Base-by-base conservation (phyloP, 2,797 vertebrate genomes). In the Danionella dracula region DNA sequence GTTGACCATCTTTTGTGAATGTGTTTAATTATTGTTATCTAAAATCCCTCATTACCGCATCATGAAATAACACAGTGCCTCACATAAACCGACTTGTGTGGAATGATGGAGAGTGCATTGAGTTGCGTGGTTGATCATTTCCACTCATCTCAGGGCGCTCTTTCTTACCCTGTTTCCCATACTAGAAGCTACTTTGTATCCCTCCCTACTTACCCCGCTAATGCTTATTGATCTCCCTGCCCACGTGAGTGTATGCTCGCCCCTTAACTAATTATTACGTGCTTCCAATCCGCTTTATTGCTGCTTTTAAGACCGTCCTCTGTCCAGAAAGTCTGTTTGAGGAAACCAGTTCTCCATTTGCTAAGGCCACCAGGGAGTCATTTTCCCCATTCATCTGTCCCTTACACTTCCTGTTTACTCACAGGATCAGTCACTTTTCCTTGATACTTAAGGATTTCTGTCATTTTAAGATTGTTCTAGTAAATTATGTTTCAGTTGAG, bases 251-350 rank as follows among this genome's bases (percentile, higher is more conserved):
- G 70, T 78, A 81, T 62, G 60, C 50, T 57, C 71, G 72, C 84
- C 78, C 23, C 74, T 81, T 80, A 84, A 84, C 84, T 86, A 84
- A 89, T 89, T 88, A 87, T 89, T 82, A 89, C 80, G 84, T 83
- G 85, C 86, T 86, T 83, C 80, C 74, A 78, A 76, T 78, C 80
- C 79, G 63, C 78, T 86, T 88, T 86, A 87, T 81, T 80, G 78
- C 58, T 77, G 84, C 84, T 88, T 86, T 87, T 82, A 85, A 84
- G 82, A 76, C 64, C 74, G 78, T 82, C 77, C 23, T 57, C 58
- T 75, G 74, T 45, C 42, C 59, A 82, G 77, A 54, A 38, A 74
- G 66, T 66, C 38, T 70, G 82, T 77, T 82, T 81, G 68, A 64
- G 49, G 42, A 75, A 82, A 69, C 75, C 41, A 45, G 68, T 15